These are phyloP conservation scores for Melanaphis sacchari DNA, from an alignment of 1,140 invertebrate species.

Conservation along the genomic window DNA sequence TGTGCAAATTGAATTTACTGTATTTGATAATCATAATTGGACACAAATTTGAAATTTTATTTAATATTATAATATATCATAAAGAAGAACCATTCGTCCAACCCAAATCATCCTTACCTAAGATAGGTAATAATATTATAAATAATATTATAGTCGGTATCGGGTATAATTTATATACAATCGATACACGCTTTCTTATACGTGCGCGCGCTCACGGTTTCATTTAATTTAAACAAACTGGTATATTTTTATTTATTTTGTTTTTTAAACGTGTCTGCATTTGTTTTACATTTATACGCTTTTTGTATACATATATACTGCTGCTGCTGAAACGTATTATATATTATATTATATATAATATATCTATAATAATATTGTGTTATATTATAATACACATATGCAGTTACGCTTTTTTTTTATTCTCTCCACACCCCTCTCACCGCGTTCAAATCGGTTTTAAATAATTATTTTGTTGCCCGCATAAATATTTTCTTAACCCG, in stretches of 20 bases:
- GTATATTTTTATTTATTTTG: constrained; percentile 24
- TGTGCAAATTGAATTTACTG: too few species aligned
- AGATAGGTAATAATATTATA: not conserved
- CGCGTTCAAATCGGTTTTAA: not conserved
- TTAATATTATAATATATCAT: too few species aligned
- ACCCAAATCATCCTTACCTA: not conserved
- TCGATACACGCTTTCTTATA: not conserved
- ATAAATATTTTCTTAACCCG: not conserved
- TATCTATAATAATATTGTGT: not conserved
- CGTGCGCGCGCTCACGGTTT: not conserved
- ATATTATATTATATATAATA: too few species aligned
- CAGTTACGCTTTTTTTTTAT: not conserved
- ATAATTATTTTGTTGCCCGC: constrained; percentile 8
- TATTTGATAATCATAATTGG: too few species aligned
- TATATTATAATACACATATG: not conserved
- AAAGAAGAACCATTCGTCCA: not conserved
- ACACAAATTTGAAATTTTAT: too few species aligned
- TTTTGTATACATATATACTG: not conserved
- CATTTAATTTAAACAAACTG: constrained; percentile 40
- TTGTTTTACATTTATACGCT: constrained; percentile 25
- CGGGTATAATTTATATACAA: constrained; percentile 16
- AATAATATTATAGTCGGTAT: not conserved
- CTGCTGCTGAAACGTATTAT: not conserved
- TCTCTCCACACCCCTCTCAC: not conserved
- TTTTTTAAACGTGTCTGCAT: not conserved